Evolutionary conservation across 2,797 vertebrate genomes (phyloP).

Genomic region (Florisuga fusca): DNA sequence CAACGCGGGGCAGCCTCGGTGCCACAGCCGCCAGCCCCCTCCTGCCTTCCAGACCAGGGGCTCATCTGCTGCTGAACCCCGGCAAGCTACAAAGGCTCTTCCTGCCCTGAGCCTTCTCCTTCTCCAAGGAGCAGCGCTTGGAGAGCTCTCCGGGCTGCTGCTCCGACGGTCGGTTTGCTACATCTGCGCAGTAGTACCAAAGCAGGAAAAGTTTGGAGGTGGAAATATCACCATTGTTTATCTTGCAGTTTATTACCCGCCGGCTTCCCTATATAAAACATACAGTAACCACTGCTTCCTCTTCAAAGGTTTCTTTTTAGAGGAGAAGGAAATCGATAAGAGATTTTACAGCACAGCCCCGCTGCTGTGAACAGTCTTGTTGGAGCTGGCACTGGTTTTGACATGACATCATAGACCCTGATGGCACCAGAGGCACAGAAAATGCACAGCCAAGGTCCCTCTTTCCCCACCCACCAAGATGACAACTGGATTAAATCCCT

Average conservation of each 20-base stretch:
- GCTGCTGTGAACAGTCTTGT: neutral
- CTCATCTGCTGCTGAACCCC: neutral
- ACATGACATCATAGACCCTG: neutral
- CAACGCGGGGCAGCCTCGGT: slow-evolving; percentile 59
- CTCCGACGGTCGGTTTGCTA: neutral
- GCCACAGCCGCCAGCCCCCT: neutral
- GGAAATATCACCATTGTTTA: neutral
- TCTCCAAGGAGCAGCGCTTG: accelerated
- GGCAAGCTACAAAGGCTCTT: neutral
- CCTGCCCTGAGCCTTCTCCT: accelerated
- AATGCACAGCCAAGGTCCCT: neutral
- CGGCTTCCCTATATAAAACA: neutral
- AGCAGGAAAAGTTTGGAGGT: slow-evolving; percentile 26
- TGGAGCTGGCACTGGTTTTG: neutral
- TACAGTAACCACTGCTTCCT: neutral
- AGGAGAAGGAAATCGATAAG: neutral
- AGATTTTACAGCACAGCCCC: neutral
- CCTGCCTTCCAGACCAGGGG: neutral
- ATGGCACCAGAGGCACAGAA: neutral
- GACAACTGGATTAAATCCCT: neutral
- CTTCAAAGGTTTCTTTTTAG: neutral
- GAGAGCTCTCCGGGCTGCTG: neutral
- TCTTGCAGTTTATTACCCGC: accelerated
- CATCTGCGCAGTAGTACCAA: neutral
- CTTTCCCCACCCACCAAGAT: neutral